A percentile compares a stretch with the other conserved stretches of the same genome.
Evolutionary conservation across 2,888 invertebrate genomes (phyloP).

Genomic region (Entomobrya multifasciata): DNA sequence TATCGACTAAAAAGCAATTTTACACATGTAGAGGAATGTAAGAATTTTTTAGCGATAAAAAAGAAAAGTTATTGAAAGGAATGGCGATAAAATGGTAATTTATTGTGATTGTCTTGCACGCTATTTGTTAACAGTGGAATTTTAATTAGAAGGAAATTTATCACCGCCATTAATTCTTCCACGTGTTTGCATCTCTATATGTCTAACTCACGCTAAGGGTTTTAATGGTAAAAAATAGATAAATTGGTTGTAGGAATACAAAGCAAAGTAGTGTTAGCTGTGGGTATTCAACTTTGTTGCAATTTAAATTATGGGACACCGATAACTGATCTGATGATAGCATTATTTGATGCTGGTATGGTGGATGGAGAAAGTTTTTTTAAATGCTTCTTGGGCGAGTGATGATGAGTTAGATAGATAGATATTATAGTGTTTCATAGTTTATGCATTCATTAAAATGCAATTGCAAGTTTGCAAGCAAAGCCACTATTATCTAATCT

Average conservation of each 20-base stretch:
- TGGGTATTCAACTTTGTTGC: not conserved
- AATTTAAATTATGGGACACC: not conserved
- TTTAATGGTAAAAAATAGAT: no score
- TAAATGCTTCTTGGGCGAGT: not conserved
- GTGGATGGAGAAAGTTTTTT: conserved; percentile 45
- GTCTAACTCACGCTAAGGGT: no score
- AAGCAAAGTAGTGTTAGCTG: not conserved
- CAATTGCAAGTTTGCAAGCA: no score
- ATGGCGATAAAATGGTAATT: conserved; percentile 3
- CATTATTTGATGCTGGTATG: not conserved
- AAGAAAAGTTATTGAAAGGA: not conserved
- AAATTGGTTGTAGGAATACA: not conserved
- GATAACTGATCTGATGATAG: not conserved
- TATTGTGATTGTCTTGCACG: not conserved
- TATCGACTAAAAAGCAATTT: not conserved
- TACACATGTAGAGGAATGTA: not conserved
- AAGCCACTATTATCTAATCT: conserved; percentile 56
- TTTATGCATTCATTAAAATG: no score
- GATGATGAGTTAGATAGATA: no score
- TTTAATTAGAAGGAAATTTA: not conserved
- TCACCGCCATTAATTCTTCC: not conserved
- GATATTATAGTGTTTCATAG: no score
- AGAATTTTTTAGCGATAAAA: not conserved
- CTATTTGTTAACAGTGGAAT: not conserved
- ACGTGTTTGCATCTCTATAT: not conserved